These are phyloP conservation scores for Steinernema khuongi DNA, from an alignment of 1,140 invertebrate genomes.

Conservation along the genomic window DNA sequence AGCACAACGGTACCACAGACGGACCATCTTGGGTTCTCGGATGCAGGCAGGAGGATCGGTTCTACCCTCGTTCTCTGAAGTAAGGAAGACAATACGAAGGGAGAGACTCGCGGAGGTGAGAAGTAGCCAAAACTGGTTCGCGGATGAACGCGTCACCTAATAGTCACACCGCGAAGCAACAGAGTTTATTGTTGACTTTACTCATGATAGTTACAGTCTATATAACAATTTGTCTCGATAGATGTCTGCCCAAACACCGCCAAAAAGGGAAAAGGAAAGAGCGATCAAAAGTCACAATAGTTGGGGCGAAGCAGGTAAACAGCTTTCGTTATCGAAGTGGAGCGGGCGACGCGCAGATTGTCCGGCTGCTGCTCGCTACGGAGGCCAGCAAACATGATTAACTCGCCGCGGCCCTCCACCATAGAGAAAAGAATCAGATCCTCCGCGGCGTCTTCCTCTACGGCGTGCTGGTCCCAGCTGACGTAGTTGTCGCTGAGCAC, in stretches of 20 bases:
- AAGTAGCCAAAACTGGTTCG: background rate
- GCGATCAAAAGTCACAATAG: conserved; percentile 15
- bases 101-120: conserved; percentile 24
- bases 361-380: conserved; percentile 40
- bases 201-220: conserved; percentile 38
- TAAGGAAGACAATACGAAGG: conserved; percentile 29
- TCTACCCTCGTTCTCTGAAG: conserved; percentile 33
- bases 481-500: conserved; percentile 65
- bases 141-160: background rate
- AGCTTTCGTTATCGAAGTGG: conserved; percentile 23
- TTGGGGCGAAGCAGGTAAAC: conserved; percentile 18
- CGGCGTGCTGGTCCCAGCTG: conserved; percentile 67
- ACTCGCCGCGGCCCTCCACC: conserved; percentile 78
- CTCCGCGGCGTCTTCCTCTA: conserved; percentile 66
- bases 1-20: too few species aligned
- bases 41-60: too few species aligned
- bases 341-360: conserved; percentile 21
- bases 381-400: conserved; percentile 89
- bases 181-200: conserved; percentile 37
- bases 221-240: background rate
- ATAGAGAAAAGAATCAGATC: conserved; percentile 83
- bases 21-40: background rate
- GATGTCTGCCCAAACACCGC: background rate
- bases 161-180: conserved; percentile 28
- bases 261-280: background rate